Base-by-base conservation (phyloP, 2,888 invertebrate species). In the Oligia fasciuncula region DNA sequence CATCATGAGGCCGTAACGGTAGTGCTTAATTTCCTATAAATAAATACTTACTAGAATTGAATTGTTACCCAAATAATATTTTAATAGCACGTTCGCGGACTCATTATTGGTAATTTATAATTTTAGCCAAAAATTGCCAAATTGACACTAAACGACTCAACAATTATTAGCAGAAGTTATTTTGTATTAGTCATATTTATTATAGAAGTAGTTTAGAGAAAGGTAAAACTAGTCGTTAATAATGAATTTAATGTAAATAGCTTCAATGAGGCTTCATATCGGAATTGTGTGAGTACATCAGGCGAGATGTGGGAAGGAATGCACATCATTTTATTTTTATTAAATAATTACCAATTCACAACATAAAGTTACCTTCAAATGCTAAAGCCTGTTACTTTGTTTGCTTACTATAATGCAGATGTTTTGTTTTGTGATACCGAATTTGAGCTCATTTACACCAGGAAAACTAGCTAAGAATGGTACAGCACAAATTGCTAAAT, bases 111-210 rank as follows among this genome's bases (percentile, higher is more conserved):
- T 89, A 87, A 92, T 89, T 91, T 93, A 93, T 95, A 89, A 91
- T 95, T 95, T 95, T 92, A 91, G 95, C 96, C 96, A 96, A 96
- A 96, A 95, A 94, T 95, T 96, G 96, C 96, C 96, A 96, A 96
- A 96, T 93, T 89, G 90, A 91, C 87, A 89, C 85, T 88, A 88
- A 92, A 91, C 88, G 89, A 93, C 93, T 95, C 93, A 91, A 94
- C 83, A 91, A 87, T 85, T 94, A 87, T 85, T 94, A 93, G 91
- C 90, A 86, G 89, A 92, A 90, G 80, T 91, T 90, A 91, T 91
- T 93, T 92, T 91, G 87, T 91, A 90, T 89, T 92, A 93, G 90
- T 91, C 85, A 86, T 92, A 93, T 93, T 92, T 93, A 92, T 92
- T 87, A 81, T 92, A 93, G 87, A 89, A 89, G 92, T 93, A 93